Base-by-base conservation (phyloP, 2,113 vertebrate genomes). In the Platichthys flesus region DNA sequence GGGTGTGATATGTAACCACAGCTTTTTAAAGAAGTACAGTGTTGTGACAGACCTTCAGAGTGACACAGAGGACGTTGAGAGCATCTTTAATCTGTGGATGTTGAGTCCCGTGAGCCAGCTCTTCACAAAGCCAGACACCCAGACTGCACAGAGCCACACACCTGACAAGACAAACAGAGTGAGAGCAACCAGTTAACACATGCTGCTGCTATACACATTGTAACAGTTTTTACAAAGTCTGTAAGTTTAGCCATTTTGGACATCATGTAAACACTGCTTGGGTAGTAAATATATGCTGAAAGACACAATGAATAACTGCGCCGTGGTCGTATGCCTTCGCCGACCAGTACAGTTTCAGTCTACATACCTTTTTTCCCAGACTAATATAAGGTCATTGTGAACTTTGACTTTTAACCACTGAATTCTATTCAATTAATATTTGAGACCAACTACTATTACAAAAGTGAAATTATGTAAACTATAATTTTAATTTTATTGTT, bases 91-190 rank as follows among this genome's bases (percentile, higher is more conserved):
- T 99, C 92, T 97, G 97, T 31, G 96, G 96, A 91, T 98, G 97
- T 76, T 95, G 95, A 55, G 97, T 98, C 73, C 96, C 96, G 31
- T 97, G 95, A 64, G 96, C 95, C 73, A 99, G 85, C 86, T 99
- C 98, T 86, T 99, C 97, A 89, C 97, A 98, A 81, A 99, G 95
- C 98, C 98, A 99, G 91, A 99, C 96, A 52, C 98, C 97, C 90
- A 99, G 94, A 90, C 97, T 99, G 86, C 98, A 99, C 89, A 99
- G 94, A 56, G 98, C 98, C 90, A 99, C 97, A 92, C 98, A 98
- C 84, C 98, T 99, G 90, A 51, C 21, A 54, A 75, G 58, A 61
- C 45, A 62, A 74, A 60, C 0, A 78, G 4, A 78, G 20, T n/a
- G 9, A 24, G 14, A 71, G 2, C 8, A 28, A 42, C 1, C 18